phyloP scores from a whole-genome alignment of 2,113 vertebrate species.

The Oreochromis niloticus region DNA sequence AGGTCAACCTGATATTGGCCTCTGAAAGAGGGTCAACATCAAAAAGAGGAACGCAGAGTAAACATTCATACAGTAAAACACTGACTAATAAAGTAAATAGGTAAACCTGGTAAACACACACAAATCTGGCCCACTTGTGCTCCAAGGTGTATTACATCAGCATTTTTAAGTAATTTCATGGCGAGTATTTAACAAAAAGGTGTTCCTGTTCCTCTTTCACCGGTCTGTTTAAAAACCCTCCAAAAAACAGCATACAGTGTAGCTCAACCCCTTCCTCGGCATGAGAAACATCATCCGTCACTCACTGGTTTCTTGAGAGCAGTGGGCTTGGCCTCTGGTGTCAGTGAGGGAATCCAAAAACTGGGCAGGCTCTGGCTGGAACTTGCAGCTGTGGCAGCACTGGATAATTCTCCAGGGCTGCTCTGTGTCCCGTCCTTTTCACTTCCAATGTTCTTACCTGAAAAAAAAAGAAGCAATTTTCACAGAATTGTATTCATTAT shows the following conservation, averaged over 20 bases:
- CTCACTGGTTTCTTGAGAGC: constrained; percentile 84
- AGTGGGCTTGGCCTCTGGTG: constrained; percentile 83
- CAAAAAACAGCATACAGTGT: neutral
- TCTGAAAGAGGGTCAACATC: neutral
- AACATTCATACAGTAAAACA: neutral
- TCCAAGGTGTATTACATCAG: neutral
- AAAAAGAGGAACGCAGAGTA: neutral
- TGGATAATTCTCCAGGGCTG: constrained; percentile 37
- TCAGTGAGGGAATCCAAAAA: constrained; percentile 88
- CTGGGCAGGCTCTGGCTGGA: constrained; percentile 76
- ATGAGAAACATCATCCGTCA: neutral
- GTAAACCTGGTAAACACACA: neutral
- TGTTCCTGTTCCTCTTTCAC: neutral
- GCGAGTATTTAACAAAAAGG: neutral
- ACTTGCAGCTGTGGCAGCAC: neutral
- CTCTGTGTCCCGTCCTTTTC: neutral
- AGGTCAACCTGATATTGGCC: neutral
- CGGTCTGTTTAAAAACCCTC: neutral
- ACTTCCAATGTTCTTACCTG: constrained; percentile 34
- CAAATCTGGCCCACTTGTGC: neutral
- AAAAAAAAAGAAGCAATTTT: neutral
- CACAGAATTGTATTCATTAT: neutral
- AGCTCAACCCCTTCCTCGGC: neutral
- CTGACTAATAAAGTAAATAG: neutral
- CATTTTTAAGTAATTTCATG: neutral